Evolutionary conservation across 2,888 invertebrate genomes (phyloP), one percentile per base, ranked within the genome.

Genomic region (Noctua pronuba): DNA sequence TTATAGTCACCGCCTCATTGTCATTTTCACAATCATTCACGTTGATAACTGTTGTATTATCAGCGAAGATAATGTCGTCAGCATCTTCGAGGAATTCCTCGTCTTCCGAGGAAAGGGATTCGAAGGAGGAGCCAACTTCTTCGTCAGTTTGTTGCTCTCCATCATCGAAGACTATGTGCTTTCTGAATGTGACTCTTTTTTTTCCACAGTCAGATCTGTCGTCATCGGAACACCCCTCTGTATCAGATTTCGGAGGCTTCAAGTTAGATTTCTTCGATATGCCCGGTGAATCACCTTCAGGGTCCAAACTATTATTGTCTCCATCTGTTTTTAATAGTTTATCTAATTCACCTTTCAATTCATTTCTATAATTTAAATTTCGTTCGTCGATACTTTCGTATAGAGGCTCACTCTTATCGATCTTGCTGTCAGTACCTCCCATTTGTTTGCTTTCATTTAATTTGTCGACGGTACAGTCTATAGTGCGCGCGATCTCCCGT

Each of bases 131-230:
- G 81, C 94, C 93, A 7, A 92, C 91, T 86, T 95, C 96, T 69
- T 96, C 95, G 58, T 96, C 96, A 21, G 96, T 96, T 86, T 96
- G 96, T 78, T 95, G 94, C 66, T 97, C 97, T 11, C 97, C 97
- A 85, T 97, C 97, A 80, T 97, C 97, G 85, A 97, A 97, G 72
- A 96, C 89, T n/a, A 97, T 96, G 72, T 96, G 96, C 79, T 96
- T 97, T 86, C 95, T 93, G 80, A 97, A 97, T 4, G 96, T 97
- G 0, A 97, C 96, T 35, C 92, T 91, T 84, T 97, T 97, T 80
- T 96, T 96, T 0, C 95, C 95, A 75, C 92, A 92, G 73, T 96
- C 96, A 0, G 96, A 96, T 73, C 96, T 88, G 72, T 96, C 96
- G 46, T 96, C 96, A 69, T 96, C 96, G 0, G 96, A 96, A 81